A percentile compares a stretch with the other conserved stretches of the same genome.
These are phyloP conservation scores for Branchipolynoe longqiensis DNA, from an alignment of 2,888 invertebrate genomes.

Conservation along the genomic window DNA sequence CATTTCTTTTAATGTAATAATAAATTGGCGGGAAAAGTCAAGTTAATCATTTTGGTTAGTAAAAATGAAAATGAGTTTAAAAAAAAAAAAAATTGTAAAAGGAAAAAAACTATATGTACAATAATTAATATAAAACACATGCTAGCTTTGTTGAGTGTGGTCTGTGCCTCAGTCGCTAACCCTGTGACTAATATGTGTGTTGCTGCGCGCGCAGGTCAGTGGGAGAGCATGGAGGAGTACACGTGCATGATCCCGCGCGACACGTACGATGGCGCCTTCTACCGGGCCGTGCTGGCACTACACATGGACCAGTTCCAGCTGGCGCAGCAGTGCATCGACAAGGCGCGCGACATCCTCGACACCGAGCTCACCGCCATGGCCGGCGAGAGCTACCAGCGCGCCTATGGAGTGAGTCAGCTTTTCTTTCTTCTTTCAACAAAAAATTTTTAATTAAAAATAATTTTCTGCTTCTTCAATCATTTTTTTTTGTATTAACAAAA, in stretches of 20 bases:
- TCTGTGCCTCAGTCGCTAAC: no score
- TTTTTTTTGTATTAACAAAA: no score
- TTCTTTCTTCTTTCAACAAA: no score
- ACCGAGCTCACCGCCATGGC: constrained; percentile 96
- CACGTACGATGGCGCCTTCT: constrained; percentile 97
- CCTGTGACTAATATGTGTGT: no score
- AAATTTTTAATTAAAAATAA: no score
- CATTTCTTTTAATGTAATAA: no score
- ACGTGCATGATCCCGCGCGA: constrained; percentile 94
- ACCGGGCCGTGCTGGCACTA: constrained; percentile 90
- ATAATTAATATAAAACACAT: background rate
- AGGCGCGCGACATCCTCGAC: constrained; percentile 95
- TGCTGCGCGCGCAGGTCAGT: constrained; percentile 88
- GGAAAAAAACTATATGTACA: background rate
- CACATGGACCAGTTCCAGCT: constrained; percentile 77
- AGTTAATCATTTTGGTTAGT: no score
- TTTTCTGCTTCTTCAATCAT: no score
- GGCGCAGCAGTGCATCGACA: constrained; percentile 89
- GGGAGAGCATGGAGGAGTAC: constrained; percentile 96
- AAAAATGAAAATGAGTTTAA: no score
- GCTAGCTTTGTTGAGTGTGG: no score
- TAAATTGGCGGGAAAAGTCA: no score
- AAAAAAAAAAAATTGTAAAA: no score
- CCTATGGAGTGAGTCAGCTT: constrained; percentile 79
- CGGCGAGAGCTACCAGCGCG: constrained; percentile 81